A percentile compares a stretch with the other conserved stretches of the same genome.
phyloP scores from a whole-genome alignment of 2,113 vertebrate genomes.

The Hyla sarda region DNA sequence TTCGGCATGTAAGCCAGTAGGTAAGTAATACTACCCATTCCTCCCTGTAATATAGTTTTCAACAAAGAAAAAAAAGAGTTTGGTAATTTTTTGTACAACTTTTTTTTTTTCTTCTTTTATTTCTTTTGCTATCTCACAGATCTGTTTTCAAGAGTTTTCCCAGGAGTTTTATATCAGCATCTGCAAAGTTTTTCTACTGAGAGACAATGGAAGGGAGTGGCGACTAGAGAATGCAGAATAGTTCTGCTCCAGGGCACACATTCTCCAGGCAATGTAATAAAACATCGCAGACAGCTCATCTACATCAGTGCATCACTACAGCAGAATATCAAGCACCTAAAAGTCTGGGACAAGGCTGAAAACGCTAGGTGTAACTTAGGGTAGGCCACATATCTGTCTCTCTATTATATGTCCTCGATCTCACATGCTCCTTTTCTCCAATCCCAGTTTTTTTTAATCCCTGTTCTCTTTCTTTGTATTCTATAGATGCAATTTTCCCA shows the following conservation, averaged over 20 bases:
- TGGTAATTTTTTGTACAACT: too few relatives aligned
- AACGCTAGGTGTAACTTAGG: not conserved
- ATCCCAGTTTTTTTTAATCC: too few relatives aligned
- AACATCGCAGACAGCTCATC: not conserved
- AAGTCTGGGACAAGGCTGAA: not conserved
- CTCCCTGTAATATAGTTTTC: too few relatives aligned
- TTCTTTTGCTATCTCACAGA: constrained; percentile 7
- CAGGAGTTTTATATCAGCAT: too few relatives aligned
- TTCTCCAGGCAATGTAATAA: constrained; percentile 29
- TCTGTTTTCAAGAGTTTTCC: not conserved
- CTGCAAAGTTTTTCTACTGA: too few relatives aligned
- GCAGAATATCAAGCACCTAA: not conserved
- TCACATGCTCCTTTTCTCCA: not conserved
- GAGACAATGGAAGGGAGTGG: constrained; percentile 38
- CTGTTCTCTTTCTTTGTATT: not conserved
- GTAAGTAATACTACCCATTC: too few relatives aligned
- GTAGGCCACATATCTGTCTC: not conserved
- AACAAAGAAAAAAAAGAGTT: too few relatives aligned
- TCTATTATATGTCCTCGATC: too few relatives aligned
- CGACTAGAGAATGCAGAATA: constrained; percentile 4
- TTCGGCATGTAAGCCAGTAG: too few relatives aligned
- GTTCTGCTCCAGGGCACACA: constrained; percentile 32
- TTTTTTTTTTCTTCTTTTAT: not conserved
- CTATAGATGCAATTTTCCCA: not conserved
- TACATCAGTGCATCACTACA: not conserved